These are phyloP conservation scores for Drosophila littoralis DNA, from an alignment of 1,140 invertebrate genomes.

Conservation along the genomic window DNA sequence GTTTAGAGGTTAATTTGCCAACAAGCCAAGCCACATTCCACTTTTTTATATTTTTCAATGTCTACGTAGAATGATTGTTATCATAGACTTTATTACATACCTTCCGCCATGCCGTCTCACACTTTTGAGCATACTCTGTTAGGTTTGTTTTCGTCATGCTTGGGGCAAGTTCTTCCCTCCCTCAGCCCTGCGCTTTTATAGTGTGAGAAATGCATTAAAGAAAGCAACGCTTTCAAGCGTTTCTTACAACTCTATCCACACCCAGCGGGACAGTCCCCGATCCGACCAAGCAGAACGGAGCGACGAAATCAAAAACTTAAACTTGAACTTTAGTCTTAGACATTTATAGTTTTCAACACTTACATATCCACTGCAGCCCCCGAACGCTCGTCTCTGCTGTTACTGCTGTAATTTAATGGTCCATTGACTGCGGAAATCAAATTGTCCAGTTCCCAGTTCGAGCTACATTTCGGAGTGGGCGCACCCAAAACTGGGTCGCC, in stretches of 20 bases:
- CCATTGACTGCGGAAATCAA: slow-evolving; percentile 69
- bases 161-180: not conserved
- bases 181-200: too few relatives aligned
- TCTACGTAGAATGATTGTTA: not conserved
- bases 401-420: slow-evolving; percentile 70
- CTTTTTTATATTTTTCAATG: not conserved
- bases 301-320: slow-evolving; percentile 35
- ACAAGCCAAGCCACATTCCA: slow-evolving; percentile 4
- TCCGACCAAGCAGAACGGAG: slow-evolving; percentile 31
- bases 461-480: not conserved
- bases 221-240: slow-evolving; percentile 37
- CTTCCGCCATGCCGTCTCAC: not conserved
- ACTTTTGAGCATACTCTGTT: not conserved
- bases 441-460: slow-evolving; percentile 17
- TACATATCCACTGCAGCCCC: slow-evolving; percentile 23
- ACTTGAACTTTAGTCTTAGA: slow-evolving; percentile 27
- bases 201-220: slow-evolving; percentile 48
- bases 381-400: not conserved
- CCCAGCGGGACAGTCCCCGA: slow-evolving; percentile 12
- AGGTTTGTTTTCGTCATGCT: slow-evolving; percentile 34
- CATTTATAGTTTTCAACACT: slow-evolving; percentile 49
- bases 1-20: not conserved
- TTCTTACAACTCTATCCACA: slow-evolving; percentile 31
- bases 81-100: slow-evolving; percentile 2
- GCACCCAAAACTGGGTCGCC: slow-evolving; percentile 35